phyloP scores from a whole-genome alignment of 2,888 invertebrate species.

The Lordiphosa fenestrarum region DNA sequence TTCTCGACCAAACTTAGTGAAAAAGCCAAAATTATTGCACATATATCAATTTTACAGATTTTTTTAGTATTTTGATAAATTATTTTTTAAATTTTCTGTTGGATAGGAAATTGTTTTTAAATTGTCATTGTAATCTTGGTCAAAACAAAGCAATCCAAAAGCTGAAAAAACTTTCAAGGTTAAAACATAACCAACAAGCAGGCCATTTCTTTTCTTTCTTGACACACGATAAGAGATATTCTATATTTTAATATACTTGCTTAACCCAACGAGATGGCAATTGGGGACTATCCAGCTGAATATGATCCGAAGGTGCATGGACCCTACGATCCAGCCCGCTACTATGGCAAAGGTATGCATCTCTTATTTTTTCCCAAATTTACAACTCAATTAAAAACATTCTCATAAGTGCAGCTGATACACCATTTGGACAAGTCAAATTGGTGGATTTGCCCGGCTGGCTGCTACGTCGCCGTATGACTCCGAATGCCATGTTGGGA shows the following conservation, averaged over 20 bases:
- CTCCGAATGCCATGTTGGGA: slow-evolving; percentile 84
- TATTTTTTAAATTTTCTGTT: no score
- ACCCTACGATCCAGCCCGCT: slow-evolving; percentile 95
- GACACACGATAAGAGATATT: no score
- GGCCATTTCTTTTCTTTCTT: no score
- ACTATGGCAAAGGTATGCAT: slow-evolving; percentile 94
- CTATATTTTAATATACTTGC: slow-evolving; percentile 16
- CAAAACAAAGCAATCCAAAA: no score
- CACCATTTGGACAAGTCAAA: slow-evolving; percentile 93
- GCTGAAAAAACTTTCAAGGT: no score
- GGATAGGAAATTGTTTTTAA: no score
- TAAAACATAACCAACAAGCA: background rate
- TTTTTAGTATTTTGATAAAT: no score
- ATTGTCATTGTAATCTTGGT: no score
- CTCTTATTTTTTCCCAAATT: slow-evolving; percentile 25
- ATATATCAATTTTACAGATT: no score
- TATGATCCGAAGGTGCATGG: slow-evolving; percentile 95
- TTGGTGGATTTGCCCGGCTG: slow-evolving; percentile 91
- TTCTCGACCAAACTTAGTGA: no score
- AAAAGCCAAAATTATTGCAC: no score
- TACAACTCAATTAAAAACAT: slow-evolving; percentile 22
- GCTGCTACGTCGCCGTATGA: slow-evolving; percentile 92
- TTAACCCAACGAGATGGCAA: slow-evolving; percentile 82
- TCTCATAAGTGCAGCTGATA: slow-evolving; percentile 86
- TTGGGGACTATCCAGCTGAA: slow-evolving; percentile 95